phyloP scores from a whole-genome alignment of 2,888 invertebrate species.

The Euplagia quadripunctaria region DNA sequence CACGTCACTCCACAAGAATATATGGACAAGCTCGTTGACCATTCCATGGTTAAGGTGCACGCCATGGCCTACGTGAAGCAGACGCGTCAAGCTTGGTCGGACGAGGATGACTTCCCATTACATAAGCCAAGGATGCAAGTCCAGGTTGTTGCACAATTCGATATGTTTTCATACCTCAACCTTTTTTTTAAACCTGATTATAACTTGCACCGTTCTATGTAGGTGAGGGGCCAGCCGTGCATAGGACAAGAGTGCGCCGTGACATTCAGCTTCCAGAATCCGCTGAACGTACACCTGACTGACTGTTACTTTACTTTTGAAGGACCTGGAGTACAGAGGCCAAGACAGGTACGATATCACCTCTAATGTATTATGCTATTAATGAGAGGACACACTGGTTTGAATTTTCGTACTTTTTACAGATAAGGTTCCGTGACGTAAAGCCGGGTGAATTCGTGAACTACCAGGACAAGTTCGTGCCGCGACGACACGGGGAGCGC shows the following conservation, averaged over 20 bases:
- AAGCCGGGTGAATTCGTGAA: conserved; percentile 89
- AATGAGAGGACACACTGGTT: background rate
- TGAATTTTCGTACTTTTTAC: conserved; percentile 21
- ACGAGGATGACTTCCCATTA: conserved; percentile 91
- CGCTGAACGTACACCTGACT: conserved; percentile 88
- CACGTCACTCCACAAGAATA: conserved; percentile 90
- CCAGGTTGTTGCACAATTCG: conserved; percentile 76
- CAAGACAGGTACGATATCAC: conserved; percentile 80
- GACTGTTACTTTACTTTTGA: conserved; percentile 91
- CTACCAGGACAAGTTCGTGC: conserved; percentile 88
- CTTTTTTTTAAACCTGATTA: conserved; percentile 9
- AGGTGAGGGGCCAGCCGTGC: conserved; percentile 83
- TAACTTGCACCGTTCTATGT: conserved; percentile 6
- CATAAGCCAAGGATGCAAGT: conserved; percentile 90
- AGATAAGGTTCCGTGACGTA: conserved; percentile 88
- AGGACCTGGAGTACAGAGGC: conserved; percentile 89
- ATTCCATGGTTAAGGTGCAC: conserved; percentile 90
- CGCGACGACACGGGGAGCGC: conserved; percentile 87
- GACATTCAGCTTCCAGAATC: conserved; percentile 90
- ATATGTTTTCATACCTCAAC: background rate
- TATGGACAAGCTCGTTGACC: conserved; percentile 90
- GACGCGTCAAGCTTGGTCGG: conserved; percentile 91
- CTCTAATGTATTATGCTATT: background rate
- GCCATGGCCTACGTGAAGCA: conserved; percentile 91
- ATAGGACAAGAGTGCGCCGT: conserved; percentile 86